Evolutionary conservation across 2,797 vertebrate genomes (phyloP), one percentile per base, ranked within the genome.

Genomic region (Calcarius lapponicus): DNA sequence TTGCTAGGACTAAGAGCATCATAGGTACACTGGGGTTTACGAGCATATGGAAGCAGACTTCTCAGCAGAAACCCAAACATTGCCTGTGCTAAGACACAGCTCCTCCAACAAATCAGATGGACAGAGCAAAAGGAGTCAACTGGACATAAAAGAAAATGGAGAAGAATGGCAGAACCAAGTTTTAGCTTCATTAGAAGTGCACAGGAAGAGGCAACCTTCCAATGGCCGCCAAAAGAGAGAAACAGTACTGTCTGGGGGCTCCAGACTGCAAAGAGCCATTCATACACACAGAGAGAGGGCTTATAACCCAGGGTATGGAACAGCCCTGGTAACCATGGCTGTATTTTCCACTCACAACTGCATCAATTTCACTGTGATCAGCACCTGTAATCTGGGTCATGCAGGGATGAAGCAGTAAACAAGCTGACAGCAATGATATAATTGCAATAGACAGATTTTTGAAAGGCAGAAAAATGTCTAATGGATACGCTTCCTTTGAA

Each of bases 241-340:
- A 53, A 8, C 8, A 51, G 36, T 3, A 19, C 34, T 5, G 13
- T 18, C 62, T 26, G 18, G 25, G 50, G 45, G 29, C 42, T 67
- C 60, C 31, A 10, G 13, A 26, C 40, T 45, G 50, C 57, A 13
- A 53, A 36, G n/a, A 67, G 8, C 47, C 2, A 0, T 9, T 48
- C 32, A 19, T 3, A 11, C 3, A 29, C 20, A 38, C 15, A 21
- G 4, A 61, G 6, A 22, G 13, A 54, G 12, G 51, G 16, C 7
- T 42, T 15, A 34, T 1, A 29, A 17, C 4, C 13, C 4, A 0
- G 26, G 7, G 42, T 17, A 24, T 15, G 14, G 34, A 48, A 6
- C 5, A 62, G 36, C 18, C 31, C 50, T 21, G n/a, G 20, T 3
- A 36, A 15, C 12, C 48, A 34, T 0, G 3, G 64, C 51, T 21